Base-by-base conservation (phyloP, 2,113 vertebrate genomes). In the Rhagologus leucostigma region DNA sequence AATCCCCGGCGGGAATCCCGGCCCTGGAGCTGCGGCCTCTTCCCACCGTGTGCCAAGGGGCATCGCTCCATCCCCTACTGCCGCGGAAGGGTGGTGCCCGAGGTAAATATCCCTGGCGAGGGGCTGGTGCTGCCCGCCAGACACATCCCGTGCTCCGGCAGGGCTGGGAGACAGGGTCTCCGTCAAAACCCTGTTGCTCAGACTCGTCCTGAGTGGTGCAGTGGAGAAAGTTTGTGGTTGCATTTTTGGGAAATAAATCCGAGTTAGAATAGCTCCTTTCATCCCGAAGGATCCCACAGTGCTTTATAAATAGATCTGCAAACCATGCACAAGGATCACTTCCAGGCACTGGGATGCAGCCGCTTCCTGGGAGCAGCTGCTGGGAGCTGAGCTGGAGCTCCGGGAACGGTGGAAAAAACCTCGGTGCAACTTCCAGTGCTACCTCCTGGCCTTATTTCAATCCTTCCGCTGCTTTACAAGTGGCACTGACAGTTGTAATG, bases 291-390 rank as follows among this genome's bases (percentile, higher is more conserved):
- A 88, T 76, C 82, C 82, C 77, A 53, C 69, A 44, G 94, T 4
- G 81, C 32, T 91, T 60, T 96, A 95, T 95, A 96, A 97, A 96
- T 71, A 92, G 94, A 57, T 37, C 8, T 4, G 11, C 82, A 65
- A 76, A 7, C 73, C 47, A 1, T 22, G 84, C 62, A 4, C 50
- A 2, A 17, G 87, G 94, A 75, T 91, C 81, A 3, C 49, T 91
- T 91, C 90, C 95, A 78, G 90, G 93, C 84, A 10, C 60, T 2
- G 87, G 44, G 87, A 17, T 0, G 23, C 60, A 62, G 92, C 81
- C 8, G 2, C 32, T 75, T 84, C 84, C 87, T 24, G 64, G 95
- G 92, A 79, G 76, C 92, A 81, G 95, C 73, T 53, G 69, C 39
- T 3, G 2, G 16, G 90, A 88, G 73, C n/a, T 6, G 80, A 33